Conservation (phyloP, 2,888 invertebrate genomes). For the Micoletzkya japonica region DNA sequence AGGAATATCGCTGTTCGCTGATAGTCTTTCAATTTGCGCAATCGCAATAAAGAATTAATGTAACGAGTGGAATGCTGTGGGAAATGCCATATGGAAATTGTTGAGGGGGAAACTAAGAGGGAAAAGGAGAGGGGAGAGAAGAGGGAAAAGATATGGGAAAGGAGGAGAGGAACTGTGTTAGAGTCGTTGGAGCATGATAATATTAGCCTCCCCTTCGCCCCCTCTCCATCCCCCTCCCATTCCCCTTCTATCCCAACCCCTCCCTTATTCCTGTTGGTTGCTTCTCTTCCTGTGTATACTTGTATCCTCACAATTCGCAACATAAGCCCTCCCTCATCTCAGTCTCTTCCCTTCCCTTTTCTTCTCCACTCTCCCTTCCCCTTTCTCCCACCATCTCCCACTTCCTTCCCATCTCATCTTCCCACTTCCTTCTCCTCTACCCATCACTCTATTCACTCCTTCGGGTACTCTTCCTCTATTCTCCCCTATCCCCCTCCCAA, state of each 20-base stretch:
- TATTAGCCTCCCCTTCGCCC: background rate
- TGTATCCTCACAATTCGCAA: background rate
- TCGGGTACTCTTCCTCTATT: background rate
- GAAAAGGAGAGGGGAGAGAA: background rate
- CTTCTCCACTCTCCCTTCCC: background rate
- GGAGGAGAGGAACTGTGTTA: background rate
- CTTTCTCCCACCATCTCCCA: background rate
- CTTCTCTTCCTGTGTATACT: too few relatives aligned
- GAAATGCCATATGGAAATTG: too few relatives aligned
- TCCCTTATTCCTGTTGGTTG: too few relatives aligned
- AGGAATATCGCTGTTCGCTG: background rate
- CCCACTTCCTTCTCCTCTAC: background rate
- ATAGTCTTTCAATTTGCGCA: background rate
- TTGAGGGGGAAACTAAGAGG: background rate
- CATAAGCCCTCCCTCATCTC: background rate
- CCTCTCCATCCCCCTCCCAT: background rate
- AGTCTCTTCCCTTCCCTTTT: background rate
- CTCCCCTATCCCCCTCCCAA: background rate
- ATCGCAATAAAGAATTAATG: background rate
- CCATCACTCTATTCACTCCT: background rate
- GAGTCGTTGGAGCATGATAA: background rate
- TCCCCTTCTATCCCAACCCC: background rate
- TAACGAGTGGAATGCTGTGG: too few relatives aligned
- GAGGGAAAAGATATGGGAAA: background rate
- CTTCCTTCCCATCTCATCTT: background rate